These are phyloP conservation scores for Drosophila ercepeae DNA, from an alignment of 1,140 invertebrate species.

Conservation along the genomic window DNA sequence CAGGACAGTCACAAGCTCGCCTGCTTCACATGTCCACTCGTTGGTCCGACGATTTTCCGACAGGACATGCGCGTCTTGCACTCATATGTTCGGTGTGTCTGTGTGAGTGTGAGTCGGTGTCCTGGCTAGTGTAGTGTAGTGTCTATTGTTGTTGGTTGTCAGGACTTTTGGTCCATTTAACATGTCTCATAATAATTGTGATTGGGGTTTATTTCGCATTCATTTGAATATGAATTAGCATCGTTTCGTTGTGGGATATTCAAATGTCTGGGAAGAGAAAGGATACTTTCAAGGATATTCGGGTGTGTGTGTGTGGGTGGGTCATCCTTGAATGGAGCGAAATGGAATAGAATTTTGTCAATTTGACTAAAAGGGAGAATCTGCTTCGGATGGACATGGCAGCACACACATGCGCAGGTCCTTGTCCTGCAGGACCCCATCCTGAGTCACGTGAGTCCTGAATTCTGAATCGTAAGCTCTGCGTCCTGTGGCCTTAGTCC, in stretches of 20 bases:
- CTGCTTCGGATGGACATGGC: conserved; percentile 57
- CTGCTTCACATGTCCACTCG: conserved; percentile 58
- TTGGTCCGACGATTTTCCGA: conserved; percentile 56
- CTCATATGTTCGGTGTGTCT: conserved; percentile 8
- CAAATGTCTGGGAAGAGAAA: neutral
- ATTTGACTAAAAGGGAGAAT: conserved; percentile 78
- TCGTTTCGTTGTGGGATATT: conserved; percentile 66
- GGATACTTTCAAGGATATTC: conserved; percentile 8
- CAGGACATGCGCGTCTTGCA: conserved; percentile 70
- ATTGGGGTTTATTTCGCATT: conserved; percentile 82
- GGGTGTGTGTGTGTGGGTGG: conserved; percentile 12
- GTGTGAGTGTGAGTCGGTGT: neutral
- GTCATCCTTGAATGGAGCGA: conserved; percentile 54
- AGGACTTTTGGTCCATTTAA: conserved; percentile 83
- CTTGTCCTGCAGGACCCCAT: conserved; percentile 36
- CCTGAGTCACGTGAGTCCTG: conserved; percentile 49
- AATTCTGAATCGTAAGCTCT: conserved; percentile 7
- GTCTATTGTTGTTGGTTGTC: conserved; percentile 50
- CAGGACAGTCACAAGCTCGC: conserved; percentile 15
- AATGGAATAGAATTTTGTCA: conserved; percentile 75
- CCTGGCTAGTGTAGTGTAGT: conserved; percentile 4
- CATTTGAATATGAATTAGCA: conserved; percentile 83
- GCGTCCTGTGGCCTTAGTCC: conserved; percentile 45
- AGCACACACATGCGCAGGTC: conserved; percentile 33
- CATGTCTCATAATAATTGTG: conserved; percentile 83